Conservation (phyloP, 2,113 vertebrate species). For the Oryctolagus cuniculus region mOryCun1.1 NC_091447.1:42479001-42479500, state of each 20-base stretch:
- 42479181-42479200: neutral
- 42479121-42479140: neutral
- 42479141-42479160: neutral
- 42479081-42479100: neutral
- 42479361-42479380: neutral
- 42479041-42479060: constrained; percentile 40
- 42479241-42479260: neutral
- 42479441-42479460: neutral
- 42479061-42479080: neutral
- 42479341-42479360: neutral
- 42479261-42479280: neutral
- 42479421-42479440: neutral
- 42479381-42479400: neutral
- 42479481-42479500: constrained; percentile 8
- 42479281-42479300: neutral
- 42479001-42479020: neutral
- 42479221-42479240: neutral
- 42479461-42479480: neutral
- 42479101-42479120: neutral
- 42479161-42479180: neutral
- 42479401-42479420: neutral
- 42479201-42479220: neutral
- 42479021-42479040: neutral
- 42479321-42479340: neutral
- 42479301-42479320: neutral